Percentiles rank a stretch among this genome's conserved stretches.
Conservation (phyloP, 64 coral and sea anemone genomes). For the Pocillopora damicornis region DNA sequence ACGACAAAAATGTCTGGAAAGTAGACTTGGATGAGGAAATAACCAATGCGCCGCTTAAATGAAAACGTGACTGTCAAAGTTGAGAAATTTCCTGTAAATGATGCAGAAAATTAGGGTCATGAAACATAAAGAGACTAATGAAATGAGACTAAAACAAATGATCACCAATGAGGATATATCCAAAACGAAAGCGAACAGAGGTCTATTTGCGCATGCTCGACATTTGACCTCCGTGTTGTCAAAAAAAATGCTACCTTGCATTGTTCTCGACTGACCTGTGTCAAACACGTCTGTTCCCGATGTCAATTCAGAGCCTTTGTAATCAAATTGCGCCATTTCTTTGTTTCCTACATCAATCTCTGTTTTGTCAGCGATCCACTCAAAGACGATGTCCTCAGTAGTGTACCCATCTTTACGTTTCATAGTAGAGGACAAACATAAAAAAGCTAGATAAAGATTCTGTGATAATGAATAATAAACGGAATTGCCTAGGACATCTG, state of each 20-base stretch:
- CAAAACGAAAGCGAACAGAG: too few relatives aligned
- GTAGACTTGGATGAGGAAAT: slow-evolving; percentile 27
- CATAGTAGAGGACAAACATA: neutral
- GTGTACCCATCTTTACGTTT: slow-evolving; percentile 5
- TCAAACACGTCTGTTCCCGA: neutral
- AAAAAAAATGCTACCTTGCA: neutral
- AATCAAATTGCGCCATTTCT: slow-evolving; percentile 71
- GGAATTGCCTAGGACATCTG: too few relatives aligned
- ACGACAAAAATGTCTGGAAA: slow-evolving; percentile 16
- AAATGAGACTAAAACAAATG: too few relatives aligned
- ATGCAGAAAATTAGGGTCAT: neutral
- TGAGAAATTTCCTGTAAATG: slow-evolving; percentile 14
- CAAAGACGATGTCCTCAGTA: slow-evolving; percentile 32
- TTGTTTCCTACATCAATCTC: slow-evolving; percentile 34
- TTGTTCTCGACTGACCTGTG: neutral
- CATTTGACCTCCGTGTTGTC: neutral
- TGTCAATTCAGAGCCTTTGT: slow-evolving; percentile 6
- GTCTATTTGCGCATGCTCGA: neutral
- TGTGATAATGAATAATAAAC: neutral
- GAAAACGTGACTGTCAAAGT: slow-evolving; percentile 44
- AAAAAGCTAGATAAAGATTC: neutral
- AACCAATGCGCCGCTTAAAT: slow-evolving; percentile 31
- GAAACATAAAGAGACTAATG: too few relatives aligned
- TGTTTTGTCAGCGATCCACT: slow-evolving; percentile 22
- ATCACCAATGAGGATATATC: too few relatives aligned